A percentile compares a stretch with the other conserved stretches of the same genome.
phyloP scores from a whole-genome alignment of 2,797 vertebrate species.

The Coranthus polyacanthus region DNA sequence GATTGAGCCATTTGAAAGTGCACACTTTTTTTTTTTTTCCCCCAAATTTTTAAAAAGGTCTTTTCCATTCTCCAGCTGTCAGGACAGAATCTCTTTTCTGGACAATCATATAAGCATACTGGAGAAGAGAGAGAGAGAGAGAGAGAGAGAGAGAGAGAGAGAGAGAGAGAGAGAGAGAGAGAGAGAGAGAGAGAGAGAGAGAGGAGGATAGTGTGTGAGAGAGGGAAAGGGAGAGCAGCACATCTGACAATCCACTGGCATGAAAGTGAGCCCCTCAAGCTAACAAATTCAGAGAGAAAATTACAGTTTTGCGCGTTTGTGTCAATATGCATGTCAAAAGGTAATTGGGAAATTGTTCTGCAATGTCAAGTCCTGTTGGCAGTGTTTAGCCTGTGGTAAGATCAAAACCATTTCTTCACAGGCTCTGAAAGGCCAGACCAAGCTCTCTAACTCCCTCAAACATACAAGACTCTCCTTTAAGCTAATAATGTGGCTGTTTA shows the following conservation, averaged over 20 bases:
- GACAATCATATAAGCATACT: conserved; percentile 73
- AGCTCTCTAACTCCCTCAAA: conserved; percentile 68
- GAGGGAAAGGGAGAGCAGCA: conserved; percentile 78
- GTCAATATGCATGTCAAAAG: conserved; percentile 88
- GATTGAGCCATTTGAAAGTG: conserved; percentile 11
- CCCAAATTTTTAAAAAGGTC: conserved; percentile 50
- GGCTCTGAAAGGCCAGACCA: conserved; percentile 74
- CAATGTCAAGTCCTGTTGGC: conserved; percentile 85
- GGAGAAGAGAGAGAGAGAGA: conserved; percentile 76
- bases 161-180: conserved; percentile 80
- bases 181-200: conserved; percentile 80
- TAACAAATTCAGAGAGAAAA: conserved; percentile 86
- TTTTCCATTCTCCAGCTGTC: conserved; percentile 56
- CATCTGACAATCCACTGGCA: conserved; percentile 84
- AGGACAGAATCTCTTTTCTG: conserved; percentile 62
- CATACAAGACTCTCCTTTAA: conserved; percentile 67
- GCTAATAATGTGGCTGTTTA: conserved; percentile 74
- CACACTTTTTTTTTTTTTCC: conserved; percentile 12
- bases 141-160: conserved; percentile 71
- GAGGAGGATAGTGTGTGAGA: conserved; percentile 59
- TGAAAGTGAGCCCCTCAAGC: conserved; percentile 84
- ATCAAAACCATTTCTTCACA: conserved; percentile 83
- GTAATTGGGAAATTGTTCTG: conserved; percentile 87
- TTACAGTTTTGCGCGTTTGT: conserved; percentile 86
- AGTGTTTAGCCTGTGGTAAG: conserved; percentile 84